Base-by-base conservation (phyloP, 1,140 invertebrate genomes). In the Antheraea mylitta region DNA sequence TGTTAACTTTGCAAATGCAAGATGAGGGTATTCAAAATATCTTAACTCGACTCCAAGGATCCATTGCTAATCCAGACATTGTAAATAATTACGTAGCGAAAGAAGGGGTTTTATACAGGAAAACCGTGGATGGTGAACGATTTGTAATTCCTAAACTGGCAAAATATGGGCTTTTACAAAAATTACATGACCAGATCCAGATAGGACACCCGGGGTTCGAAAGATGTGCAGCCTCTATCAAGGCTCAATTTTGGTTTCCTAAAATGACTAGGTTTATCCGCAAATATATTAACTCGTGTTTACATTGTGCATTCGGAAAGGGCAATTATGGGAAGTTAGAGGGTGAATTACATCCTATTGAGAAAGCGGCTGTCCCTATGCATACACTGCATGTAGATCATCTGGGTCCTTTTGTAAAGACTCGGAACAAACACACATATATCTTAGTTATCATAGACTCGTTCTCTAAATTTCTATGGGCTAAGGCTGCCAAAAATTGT, bases 321-420 rank as follows among this genome's bases (percentile, higher is more conserved):
- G 45, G 37, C n/a, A 60, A 70, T 10, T 72, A 72, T 22, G 75
- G 74, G 42, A 73, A 37, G 22, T 0, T 5, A 6, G 70, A 81
- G 36, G 85, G 80, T 0, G 73, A 77, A 30, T 38, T 84, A 13
- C 45, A 81, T 61, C 77, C 77, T 10, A 79, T 87, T 7, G 65
- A 71, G 7, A 85, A 85, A 63, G 58, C 53, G 5, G 19, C n/a
- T 8, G 36, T 64, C 18, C 82, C 82, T 9, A 69, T 85, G 67
- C 73, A 83, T 18, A 85, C 82, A 0, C 19, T 80, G 7, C 83
- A 85, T 53, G 69, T 73, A 0, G 82, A 85, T 63, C 82, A 86
- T 60, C 62, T 86, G 6, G 80, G 83, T 0, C 85, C 83, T 8
- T 77, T 87, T 58, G 16, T 67, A 5, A 76, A 77, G 53, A 78